These are phyloP conservation scores for Blomia tropicalis DNA, from an alignment of 2,888 invertebrate species.

Conservation along the genomic window DNA sequence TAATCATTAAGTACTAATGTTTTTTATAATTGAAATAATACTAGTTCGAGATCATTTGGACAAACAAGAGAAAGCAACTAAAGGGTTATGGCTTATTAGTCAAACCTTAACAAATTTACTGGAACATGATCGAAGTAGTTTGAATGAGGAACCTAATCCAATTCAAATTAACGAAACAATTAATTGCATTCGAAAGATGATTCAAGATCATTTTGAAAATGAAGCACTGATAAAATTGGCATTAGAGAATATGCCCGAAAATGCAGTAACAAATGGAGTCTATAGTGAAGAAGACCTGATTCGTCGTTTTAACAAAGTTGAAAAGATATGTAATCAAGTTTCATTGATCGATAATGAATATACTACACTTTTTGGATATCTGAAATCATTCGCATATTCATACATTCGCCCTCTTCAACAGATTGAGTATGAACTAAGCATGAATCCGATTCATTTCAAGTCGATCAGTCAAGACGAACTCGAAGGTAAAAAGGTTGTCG, in stretches of 20 bases:
- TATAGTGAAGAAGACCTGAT: slow-evolving; percentile 70
- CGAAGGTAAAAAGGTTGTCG: slow-evolving; percentile 34
- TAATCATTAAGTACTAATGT: neutral
- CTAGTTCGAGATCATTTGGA: slow-evolving; percentile 43
- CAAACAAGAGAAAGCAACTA: slow-evolving; percentile 52
- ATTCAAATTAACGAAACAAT: slow-evolving; percentile 52
- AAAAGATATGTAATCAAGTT: slow-evolving; percentile 56
- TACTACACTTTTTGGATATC: slow-evolving; percentile 58
- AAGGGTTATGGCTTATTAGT: slow-evolving; percentile 83
- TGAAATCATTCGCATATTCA: slow-evolving; percentile 79
- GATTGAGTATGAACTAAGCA: slow-evolving; percentile 41
- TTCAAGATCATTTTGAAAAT: slow-evolving; percentile 42
- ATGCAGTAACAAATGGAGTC: slow-evolving; percentile 62
- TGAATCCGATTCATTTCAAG: slow-evolving; percentile 7
- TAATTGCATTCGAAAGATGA: slow-evolving; percentile 53
- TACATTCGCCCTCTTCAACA: slow-evolving; percentile 34
- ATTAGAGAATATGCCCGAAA: slow-evolving; percentile 56
- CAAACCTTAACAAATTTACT: slow-evolving; percentile 66
- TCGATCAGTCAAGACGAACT: slow-evolving; percentile 30
- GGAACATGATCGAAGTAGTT: slow-evolving; percentile 45
- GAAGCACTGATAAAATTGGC: slow-evolving; percentile 17
- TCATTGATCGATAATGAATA: slow-evolving; percentile 70
- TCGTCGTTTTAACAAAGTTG: slow-evolving; percentile 54
- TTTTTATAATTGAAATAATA: too few relatives aligned
- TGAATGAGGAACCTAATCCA: slow-evolving; percentile 40